Evolutionary conservation across 2,113 vertebrate species (phyloP).

Genomic region (Boulengeromyrus knoepffleri): DNA sequence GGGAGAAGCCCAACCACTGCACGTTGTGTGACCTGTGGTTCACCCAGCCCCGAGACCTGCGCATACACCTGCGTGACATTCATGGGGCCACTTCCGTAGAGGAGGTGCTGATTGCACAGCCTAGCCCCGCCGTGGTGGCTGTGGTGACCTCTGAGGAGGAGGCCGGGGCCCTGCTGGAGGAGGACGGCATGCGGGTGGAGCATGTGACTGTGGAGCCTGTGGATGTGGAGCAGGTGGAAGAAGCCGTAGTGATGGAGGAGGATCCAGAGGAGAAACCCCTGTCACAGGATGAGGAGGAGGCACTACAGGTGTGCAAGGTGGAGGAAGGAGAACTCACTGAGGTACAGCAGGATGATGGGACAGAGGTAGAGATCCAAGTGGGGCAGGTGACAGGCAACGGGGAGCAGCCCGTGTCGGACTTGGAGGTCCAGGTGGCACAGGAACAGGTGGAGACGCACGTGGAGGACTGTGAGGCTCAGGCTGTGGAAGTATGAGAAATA

Average conservation of each 20-base stretch:
- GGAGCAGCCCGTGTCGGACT: slow-evolving; percentile 52
- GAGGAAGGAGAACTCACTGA: neutral
- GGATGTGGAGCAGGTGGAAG: slow-evolving; percentile 61
- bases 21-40: slow-evolving; percentile 96
- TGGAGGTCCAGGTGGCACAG: slow-evolving; percentile 70
- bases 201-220: slow-evolving; percentile 57
- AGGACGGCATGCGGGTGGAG: slow-evolving; percentile 76
- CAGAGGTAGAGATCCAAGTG: slow-evolving; percentile 56
- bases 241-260: slow-evolving; percentile 72
- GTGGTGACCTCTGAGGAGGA: slow-evolving; percentile 55
- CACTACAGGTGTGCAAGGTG: slow-evolving; percentile 52
- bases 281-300: slow-evolving; percentile 67
- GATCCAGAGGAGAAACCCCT: slow-evolving; percentile 67
- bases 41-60: slow-evolving; percentile 82
- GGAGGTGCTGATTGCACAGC: slow-evolving; percentile 67
- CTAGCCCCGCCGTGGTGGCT: slow-evolving; percentile 60
- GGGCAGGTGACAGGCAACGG: slow-evolving; percentile 45
- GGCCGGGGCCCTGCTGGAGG: slow-evolving; percentile 66
- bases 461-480: slow-evolving; percentile 60
- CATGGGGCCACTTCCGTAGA: slow-evolving; percentile 63
- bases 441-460: slow-evolving; percentile 69
- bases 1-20: slow-evolving; percentile 94
- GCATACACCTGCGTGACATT: slow-evolving; percentile 71
- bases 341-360: neutral
- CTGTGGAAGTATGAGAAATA: slow-evolving; percentile 33